phyloP scores from a whole-genome alignment of 2,113 vertebrate species.

The Nanorana parkeri region DNA sequence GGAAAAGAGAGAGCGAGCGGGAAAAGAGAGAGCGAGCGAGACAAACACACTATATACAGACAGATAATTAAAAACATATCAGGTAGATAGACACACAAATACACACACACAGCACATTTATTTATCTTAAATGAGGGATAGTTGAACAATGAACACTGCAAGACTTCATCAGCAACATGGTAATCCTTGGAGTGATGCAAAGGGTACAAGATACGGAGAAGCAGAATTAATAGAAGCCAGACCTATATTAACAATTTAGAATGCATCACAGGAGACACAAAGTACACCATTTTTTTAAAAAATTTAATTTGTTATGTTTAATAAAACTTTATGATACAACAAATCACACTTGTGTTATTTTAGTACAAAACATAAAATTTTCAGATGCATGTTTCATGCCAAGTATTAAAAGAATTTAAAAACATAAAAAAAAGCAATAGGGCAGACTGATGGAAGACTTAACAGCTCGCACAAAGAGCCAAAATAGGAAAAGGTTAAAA shows the following conservation, averaged over 20 bases:
- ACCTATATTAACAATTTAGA: slow-evolving; percentile 78
- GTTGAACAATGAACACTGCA: slow-evolving; percentile 83
- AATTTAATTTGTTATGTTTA: slow-evolving; percentile 94
- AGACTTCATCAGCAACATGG: slow-evolving; percentile 67
- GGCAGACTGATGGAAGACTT: slow-evolving; percentile 65
- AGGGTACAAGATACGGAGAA: slow-evolving; percentile 62
- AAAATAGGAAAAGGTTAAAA: slow-evolving; percentile 72
- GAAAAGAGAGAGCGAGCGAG: no score
- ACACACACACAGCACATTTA: no score
- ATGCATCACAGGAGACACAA: slow-evolving; percentile 96
- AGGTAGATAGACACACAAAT: no score
- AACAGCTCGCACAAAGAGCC: slow-evolving; percentile 77
- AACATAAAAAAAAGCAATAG: slow-evolving; percentile 58
- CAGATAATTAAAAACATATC: no score
- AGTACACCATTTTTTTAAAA: slow-evolving; percentile 91
- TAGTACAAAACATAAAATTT: slow-evolving; percentile 75
- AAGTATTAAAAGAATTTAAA: slow-evolving; percentile 59
- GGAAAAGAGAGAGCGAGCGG: no score
- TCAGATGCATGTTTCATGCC: slow-evolving; percentile 75
- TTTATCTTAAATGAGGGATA: slow-evolving; percentile 80
- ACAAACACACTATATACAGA: no score
- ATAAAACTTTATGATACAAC: slow-evolving; percentile 95
- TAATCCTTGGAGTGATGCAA: slow-evolving; percentile 68
- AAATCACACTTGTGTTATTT: slow-evolving; percentile 84
- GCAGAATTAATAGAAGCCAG: slow-evolving; percentile 80